Conservation (phyloP, 2,888 invertebrate genomes). For the Drosophila cyrtoloma region DNA sequence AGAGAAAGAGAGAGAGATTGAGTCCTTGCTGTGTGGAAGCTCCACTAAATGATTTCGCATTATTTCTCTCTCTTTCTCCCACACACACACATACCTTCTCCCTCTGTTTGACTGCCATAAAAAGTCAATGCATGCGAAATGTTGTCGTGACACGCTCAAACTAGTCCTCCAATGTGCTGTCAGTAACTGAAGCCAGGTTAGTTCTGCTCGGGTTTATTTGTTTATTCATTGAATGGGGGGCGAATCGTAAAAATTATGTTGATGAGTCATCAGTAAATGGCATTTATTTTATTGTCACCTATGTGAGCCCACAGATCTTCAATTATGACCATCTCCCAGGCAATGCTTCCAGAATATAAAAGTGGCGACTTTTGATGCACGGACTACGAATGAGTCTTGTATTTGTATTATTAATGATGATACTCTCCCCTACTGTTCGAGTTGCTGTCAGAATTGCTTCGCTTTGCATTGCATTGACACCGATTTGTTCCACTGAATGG, state of each 20-base stretch:
- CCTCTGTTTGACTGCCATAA: slow-evolving; percentile 60
- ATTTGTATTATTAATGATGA: slow-evolving; percentile 77
- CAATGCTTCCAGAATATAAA: slow-evolving; percentile 62
- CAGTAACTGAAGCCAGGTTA: slow-evolving; percentile 28
- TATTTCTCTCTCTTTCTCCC: slow-evolving; percentile 47
- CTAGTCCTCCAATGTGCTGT: slow-evolving; percentile 38
- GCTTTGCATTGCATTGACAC: slow-evolving; percentile 21
- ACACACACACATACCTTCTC: background rate
- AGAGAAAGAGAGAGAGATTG: slow-evolving; percentile 8
- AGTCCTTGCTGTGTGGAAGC: slow-evolving; percentile 30
- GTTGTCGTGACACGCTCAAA: slow-evolving; percentile 71
- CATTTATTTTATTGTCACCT: slow-evolving; percentile 80
- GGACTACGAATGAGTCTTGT: slow-evolving; percentile 74
- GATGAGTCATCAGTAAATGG: slow-evolving; percentile 82
- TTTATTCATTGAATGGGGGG: slow-evolving; percentile 79
- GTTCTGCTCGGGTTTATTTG: slow-evolving; percentile 70
- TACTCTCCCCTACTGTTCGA: background rate
- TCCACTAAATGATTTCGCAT: slow-evolving; percentile 81
- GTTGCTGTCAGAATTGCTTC: slow-evolving; percentile 29
- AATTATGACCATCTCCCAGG: slow-evolving; percentile 56
- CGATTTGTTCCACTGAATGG: slow-evolving; percentile 9
- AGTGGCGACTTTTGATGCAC: slow-evolving; percentile 49
- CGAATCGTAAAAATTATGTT: slow-evolving; percentile 81
- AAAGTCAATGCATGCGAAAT: slow-evolving; percentile 82
- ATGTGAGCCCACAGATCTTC: slow-evolving; percentile 44